These are phyloP conservation scores for Drosophila mayri DNA, from an alignment of 1,140 invertebrate species.

Conservation along the genomic window DNA sequence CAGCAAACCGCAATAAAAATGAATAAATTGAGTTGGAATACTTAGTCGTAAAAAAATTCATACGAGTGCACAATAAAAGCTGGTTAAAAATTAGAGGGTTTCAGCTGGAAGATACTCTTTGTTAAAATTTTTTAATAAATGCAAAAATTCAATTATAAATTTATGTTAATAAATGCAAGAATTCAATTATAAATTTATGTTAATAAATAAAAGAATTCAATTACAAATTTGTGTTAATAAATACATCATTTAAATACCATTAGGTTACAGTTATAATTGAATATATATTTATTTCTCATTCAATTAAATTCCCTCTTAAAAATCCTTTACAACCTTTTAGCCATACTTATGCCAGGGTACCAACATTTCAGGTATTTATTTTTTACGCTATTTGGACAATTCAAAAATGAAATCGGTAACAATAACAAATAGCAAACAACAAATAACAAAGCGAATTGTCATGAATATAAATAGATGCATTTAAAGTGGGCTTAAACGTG, in stretches of 20 bases:
- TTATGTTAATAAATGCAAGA: too few relatives aligned
- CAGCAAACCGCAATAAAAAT: slow-evolving; percentile 40
- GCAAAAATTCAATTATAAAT: too few relatives aligned
- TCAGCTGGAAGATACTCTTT: slow-evolving; percentile 16
- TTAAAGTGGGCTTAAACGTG: slow-evolving; percentile 59
- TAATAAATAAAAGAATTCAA: too few relatives aligned
- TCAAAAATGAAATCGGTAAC: slow-evolving; percentile 46
- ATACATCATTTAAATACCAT: too few relatives aligned
- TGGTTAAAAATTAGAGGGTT: neutral
- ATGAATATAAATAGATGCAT: slow-evolving; percentile 57
- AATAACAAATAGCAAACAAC: slow-evolving; percentile 34
- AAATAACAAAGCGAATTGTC: slow-evolving; percentile 44
- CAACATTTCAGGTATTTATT: slow-evolving; percentile 25
- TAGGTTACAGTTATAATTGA: too few relatives aligned
- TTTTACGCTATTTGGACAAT: slow-evolving; percentile 41
- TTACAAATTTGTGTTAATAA: too few relatives aligned
- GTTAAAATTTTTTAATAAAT: too few relatives aligned
- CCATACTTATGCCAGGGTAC: slow-evolving; percentile 5
- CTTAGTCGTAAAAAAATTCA: slow-evolving; percentile 45
- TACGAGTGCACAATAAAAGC: slow-evolving; percentile 24
- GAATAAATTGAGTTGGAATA: slow-evolving; percentile 55
- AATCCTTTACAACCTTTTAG: neutral
- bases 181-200: too few relatives aligned
- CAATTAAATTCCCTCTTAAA: neutral
- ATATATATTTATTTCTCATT: too few relatives aligned